Conservation (phyloP, 2,888 invertebrate species). For the Philereme transversata region DNA sequence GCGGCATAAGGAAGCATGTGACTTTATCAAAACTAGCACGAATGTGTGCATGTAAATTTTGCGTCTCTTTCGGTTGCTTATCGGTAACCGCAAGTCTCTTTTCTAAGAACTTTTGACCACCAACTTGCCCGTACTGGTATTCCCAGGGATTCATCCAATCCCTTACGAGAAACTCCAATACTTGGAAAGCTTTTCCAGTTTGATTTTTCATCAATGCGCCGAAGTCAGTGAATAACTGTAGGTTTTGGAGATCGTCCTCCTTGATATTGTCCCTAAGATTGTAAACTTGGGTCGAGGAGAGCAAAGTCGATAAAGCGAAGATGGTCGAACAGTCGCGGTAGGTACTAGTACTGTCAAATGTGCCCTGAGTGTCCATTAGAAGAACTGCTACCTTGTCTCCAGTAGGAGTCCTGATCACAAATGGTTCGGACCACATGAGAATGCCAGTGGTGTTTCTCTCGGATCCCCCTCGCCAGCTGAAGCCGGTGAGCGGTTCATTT, state of each 20-base stretch:
- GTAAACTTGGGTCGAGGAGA: constrained; percentile 95
- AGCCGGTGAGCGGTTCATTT: constrained; percentile 78
- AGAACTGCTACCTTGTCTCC: constrained; percentile 86
- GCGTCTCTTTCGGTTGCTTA: constrained; percentile 12
- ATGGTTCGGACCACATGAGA: constrained; percentile 93
- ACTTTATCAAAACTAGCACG: constrained; percentile 18
- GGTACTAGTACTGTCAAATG: constrained; percentile 96
- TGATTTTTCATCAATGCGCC: constrained; percentile 91
- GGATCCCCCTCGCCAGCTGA: constrained; percentile 95
- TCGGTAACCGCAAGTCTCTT: constrained; percentile 16
- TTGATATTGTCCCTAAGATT: constrained; percentile 92
- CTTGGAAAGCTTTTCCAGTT: constrained; percentile 86
- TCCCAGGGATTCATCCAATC: constrained; percentile 98
- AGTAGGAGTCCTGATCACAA: constrained; percentile 85
- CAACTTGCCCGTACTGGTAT: constrained; percentile 75
- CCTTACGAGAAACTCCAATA: constrained; percentile 90
- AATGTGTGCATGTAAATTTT: constrained; percentile 22
- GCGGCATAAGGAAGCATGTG: constrained; percentile 31
- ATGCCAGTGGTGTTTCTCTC: constrained; percentile 96
- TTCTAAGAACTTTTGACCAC: constrained; percentile 18
- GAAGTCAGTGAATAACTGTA: constrained; percentile 92
- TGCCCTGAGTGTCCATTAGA: constrained; percentile 94
- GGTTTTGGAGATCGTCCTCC: constrained; percentile 96
- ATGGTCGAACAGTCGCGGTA: constrained; percentile 94
- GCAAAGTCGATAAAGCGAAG: constrained; percentile 91